Evolutionary conservation across 1,140 invertebrate genomes (phyloP).

Genomic region (Trichonephila clavipes): DNA sequence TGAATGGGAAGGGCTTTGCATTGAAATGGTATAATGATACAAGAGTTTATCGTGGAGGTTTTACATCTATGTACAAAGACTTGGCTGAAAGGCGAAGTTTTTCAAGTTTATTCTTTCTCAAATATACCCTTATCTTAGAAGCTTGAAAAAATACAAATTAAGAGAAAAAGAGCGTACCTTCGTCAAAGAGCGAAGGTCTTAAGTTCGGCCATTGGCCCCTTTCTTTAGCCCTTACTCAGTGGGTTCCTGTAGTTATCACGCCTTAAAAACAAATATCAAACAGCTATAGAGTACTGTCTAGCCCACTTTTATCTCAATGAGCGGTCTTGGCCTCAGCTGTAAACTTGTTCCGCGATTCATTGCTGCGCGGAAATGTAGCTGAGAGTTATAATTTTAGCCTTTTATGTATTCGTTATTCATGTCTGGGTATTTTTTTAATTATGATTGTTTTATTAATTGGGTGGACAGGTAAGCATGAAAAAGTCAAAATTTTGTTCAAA

Average conservation of each 20-base stretch:
- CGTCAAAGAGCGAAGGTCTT: conserved; percentile 17
- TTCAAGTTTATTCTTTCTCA: neutral
- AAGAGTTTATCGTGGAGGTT: neutral
- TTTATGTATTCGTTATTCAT: neutral
- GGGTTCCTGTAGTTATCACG: conserved; percentile 43
- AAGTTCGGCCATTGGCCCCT: conserved; percentile 45
- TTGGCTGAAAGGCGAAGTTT: neutral
- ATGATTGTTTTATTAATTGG: no score
- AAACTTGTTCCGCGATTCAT: conserved; percentile 18
- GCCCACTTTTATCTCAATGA: neutral
- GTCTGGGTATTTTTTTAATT: neutral
- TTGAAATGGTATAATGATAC: neutral
- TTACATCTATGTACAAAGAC: neutral
- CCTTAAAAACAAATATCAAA: conserved; percentile 59
- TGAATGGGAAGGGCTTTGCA: neutral
- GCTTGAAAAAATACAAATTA: neutral
- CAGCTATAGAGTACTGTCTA: conserved; percentile 12
- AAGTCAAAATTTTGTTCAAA: neutral
- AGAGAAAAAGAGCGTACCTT: neutral
- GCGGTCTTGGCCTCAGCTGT: neutral
- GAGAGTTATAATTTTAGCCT: neutral
- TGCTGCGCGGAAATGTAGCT: neutral
- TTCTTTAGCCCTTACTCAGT: neutral
- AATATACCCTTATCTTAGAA: neutral
- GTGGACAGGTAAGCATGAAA: neutral